A percentile compares a stretch with the other conserved stretches of the same genome.
phyloP scores from a whole-genome alignment of 2,888 invertebrate species.

The Dicycla oo region DNA sequence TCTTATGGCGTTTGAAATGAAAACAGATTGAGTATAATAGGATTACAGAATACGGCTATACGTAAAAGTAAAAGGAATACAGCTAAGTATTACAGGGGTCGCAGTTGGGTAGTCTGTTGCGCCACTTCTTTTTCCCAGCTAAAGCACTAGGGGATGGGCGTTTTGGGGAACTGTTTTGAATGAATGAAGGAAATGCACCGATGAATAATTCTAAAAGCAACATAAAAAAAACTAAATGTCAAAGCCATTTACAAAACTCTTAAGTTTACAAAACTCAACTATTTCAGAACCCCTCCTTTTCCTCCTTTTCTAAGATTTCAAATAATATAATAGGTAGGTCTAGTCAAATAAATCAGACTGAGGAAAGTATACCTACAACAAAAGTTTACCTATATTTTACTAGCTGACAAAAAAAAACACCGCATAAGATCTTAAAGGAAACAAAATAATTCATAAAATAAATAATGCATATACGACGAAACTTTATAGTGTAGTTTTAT shows the following conservation, averaged over 20 bases:
- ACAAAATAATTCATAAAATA: conserved; percentile 27
- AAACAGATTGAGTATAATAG: background rate
- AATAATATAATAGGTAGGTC: background rate
- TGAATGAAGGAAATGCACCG: too few species aligned
- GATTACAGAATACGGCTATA: background rate
- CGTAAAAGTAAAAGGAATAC: background rate
- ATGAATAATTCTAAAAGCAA: too few species aligned
- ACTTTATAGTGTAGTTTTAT: conserved; percentile 54
- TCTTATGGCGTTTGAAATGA: conserved; percentile 10
- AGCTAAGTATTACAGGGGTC: background rate
- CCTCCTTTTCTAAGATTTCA: background rate
- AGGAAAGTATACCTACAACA: background rate
- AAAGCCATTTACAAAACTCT: too few species aligned
- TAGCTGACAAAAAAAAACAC: background rate
- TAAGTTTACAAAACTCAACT: background rate
- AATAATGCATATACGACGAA: conserved; percentile 41
- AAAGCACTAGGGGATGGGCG: background rate
- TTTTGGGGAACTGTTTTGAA: too few species aligned
- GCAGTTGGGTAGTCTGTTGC: background rate
- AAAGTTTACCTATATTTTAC: background rate
- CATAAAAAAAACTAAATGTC: too few species aligned
- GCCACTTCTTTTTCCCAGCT: background rate
- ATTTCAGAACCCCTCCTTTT: background rate
- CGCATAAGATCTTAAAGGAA: background rate
- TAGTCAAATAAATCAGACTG: background rate